Evolutionary conservation across 1,140 invertebrate genomes (phyloP), one percentile per base, ranked within the genome.

Genomic region (Protaetia brevitarsis): DNA sequence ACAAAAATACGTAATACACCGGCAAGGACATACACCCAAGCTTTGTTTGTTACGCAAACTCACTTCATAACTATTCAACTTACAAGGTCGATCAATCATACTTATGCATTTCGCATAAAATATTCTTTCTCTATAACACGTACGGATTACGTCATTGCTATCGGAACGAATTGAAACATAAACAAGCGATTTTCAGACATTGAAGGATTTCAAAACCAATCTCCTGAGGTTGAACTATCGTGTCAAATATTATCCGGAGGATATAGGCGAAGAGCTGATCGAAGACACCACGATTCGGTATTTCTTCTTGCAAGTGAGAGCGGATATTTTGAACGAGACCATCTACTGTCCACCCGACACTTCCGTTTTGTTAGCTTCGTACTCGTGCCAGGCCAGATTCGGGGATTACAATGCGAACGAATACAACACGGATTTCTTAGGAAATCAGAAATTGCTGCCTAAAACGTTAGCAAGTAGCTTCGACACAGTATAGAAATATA

Each of bases 191-290:
- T 56, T 23, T n/a, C 31, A 60, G 56, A 67, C 63, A 19, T 21
- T 69, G 19, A 64, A 63, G 21, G 34, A 29, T 3, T 64, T 71
- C 21, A 57, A 63, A 8, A 26, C 30, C 2, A 69, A 74, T 23
- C 63, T 73, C 1, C 45, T 69, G 65, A 71, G 70, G 21, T 65
- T 79, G 27, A 65, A 73, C 28, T 79, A 75, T 65, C 66, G 68
- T 26, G 71, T 79, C n/a, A 79, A 78, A 70, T 79, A 75, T 58
- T 79, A 75, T 51, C 78, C 78, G 1, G 77, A 79, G 70, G 77
- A 79, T 61, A 71, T 79, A 2, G 67, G 59, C 3, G 66, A 71
- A 31, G 77, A 78, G 70, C 60, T 79, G 3, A 74, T 76, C 30
- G 77, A 79, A 65, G 70, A 71, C 10, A 69, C 71, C 1, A 77